Conservation (phyloP, 2,797 vertebrate species). For the Petrocephalus sullivani region DNA sequence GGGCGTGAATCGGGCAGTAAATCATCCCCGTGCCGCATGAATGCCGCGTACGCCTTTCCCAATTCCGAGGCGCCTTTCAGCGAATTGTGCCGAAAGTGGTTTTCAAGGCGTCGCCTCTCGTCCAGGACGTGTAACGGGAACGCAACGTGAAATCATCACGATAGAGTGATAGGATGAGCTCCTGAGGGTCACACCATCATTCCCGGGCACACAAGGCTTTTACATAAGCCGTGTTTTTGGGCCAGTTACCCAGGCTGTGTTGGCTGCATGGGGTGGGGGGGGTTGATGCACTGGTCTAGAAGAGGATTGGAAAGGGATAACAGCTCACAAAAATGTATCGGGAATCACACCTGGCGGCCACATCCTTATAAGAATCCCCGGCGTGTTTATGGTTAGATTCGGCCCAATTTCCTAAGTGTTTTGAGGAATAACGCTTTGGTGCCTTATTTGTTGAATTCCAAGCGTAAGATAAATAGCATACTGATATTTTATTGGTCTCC, state of each 20-base stretch:
- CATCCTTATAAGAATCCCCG: not conserved
- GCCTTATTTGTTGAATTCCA: not conserved
- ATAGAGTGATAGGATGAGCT: slow-evolving; percentile 41
- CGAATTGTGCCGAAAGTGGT: too few species aligned
- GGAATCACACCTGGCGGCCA: not conserved
- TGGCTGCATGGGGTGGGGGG: not conserved
- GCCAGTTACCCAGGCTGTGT: not conserved
- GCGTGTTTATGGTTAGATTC: not conserved
- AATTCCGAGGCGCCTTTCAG: not conserved
- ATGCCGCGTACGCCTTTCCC: not conserved
- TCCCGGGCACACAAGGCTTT: not conserved
- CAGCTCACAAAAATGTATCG: not conserved
- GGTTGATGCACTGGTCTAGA: not conserved
- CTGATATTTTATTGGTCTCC: not conserved
- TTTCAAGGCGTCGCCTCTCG: not conserved
- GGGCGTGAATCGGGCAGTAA: slow-evolving; percentile 13
- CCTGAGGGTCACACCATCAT: slow-evolving; percentile 4
- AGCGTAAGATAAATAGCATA: not conserved
- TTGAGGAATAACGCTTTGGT: not conserved
- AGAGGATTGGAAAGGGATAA: not conserved
- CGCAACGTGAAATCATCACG: slow-evolving; percentile 53
- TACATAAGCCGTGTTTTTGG: not conserved
- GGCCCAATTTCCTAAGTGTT: not conserved
- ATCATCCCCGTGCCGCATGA: not conserved
- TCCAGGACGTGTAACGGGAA: slow-evolving; percentile 46